Base-by-base conservation (phyloP, 2,797 vertebrate species). In the Sebastolobus altivelis region DNA sequence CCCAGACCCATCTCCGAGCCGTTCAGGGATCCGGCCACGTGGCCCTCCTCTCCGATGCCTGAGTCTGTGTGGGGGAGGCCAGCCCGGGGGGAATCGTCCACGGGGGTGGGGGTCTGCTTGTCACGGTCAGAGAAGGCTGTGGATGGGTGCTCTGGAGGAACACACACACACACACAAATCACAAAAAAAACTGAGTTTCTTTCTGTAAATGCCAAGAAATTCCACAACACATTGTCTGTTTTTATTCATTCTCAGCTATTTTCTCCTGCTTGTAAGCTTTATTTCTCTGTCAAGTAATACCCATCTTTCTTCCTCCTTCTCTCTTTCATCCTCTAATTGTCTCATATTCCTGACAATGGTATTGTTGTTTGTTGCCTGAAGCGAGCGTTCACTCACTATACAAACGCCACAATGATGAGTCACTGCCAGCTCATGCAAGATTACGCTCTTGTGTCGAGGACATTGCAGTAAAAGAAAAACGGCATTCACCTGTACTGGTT, bases 31-130 rank as follows among this genome's bases (percentile, higher is more conserved):
- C 74, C 96, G 1, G 97, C 95, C 82, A 97, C 96, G 22, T 98
- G 98, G 60, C 94, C 94, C 84, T 99, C 98, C 54, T 99, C 99
- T 59, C 98, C 98, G 71, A 99, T 99, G 88, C 98, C 98, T 0
- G 99, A 99, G 94, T 99, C 99, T 2, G 98, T 99, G 93, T 99
- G 99, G 63, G 98, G 99, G 91, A 99, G 96, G 33, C 97, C 97
- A 61, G 95, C 96, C 56, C 97, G 85, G 5, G 97, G 97, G 58
- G 97, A 96, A 84, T 99, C 98, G 74, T 99, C 98, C 90, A 96
- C 95, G 0, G 97, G 97, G 29, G 96, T 96, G 3, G 96, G 94
- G 25, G 95, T 96, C 87, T 95, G 94, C 73, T 99, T 98, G 92
- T 97, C 97, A 58, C 97, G 90, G 54, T 96, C 95, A 4, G 98